Evolutionary conservation across 2,888 invertebrate genomes (phyloP).

Genomic region (Euspilapteryx auroguttella): DNA sequence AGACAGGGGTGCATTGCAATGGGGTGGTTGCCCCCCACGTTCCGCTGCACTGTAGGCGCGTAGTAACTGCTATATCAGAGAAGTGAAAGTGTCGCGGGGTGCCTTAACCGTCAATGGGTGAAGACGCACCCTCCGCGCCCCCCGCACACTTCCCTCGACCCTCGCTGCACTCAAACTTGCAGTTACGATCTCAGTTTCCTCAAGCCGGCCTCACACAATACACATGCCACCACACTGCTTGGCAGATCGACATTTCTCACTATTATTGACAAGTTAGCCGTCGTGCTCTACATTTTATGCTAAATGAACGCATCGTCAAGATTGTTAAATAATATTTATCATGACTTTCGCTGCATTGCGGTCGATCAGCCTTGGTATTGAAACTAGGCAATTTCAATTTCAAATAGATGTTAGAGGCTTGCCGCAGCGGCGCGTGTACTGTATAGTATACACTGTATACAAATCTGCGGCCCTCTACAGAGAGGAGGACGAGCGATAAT

Average conservation of each 20-base stretch:
- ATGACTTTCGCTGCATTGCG: too few relatives aligned
- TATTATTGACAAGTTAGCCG: too few relatives aligned
- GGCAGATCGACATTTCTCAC: too few relatives aligned
- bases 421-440: too few relatives aligned
- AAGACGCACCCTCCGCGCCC: conserved; percentile 55
- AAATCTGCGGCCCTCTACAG: too few relatives aligned
- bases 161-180: conserved; percentile 45
- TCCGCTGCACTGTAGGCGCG: conserved; percentile 51
- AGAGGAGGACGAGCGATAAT: too few relatives aligned
- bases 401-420: too few relatives aligned
- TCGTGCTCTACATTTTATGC: not conserved
- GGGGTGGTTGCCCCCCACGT: conserved; percentile 34
- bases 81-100: conserved; percentile 59
- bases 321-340: not conserved
- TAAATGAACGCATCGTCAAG: not conserved
- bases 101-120: conserved; percentile 61
- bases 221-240: too few relatives aligned
- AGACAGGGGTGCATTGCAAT: conserved; percentile 42
- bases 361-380: not conserved
- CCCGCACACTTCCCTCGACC: conserved; percentile 45
- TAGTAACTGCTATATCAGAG: conserved; percentile 59
- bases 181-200: conserved; percentile 36
- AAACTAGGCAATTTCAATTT: not conserved
- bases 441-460: too few relatives aligned
- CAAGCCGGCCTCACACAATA: conserved; percentile 12